Evolutionary conservation across 1,140 invertebrate species (phyloP), one percentile per base, ranked within the genome.

Genomic region (Agrilus planipennis): DNA sequence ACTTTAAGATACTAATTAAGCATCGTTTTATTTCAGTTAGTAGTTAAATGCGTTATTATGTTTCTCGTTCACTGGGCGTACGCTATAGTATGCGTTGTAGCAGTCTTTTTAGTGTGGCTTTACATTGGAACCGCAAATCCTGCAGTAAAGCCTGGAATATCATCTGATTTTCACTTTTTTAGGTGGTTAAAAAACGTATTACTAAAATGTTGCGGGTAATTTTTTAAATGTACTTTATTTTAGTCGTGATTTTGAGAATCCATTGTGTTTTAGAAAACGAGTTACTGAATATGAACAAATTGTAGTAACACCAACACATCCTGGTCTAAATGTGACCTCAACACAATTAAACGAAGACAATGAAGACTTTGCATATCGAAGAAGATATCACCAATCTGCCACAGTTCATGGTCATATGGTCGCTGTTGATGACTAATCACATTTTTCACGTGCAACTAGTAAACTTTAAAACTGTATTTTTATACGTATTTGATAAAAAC

Each of bases 41-140:
- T 81, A n/a, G 61, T 88, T 11, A 95, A 94, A 62, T 53, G 96
- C 2, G 54, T 86, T 4, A 81, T 96, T 38, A 93, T 96, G 87
- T 78, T 95, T 56, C 67, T 90, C 39, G 89, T 95, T 4, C 80
- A 94, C 57, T 95, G 89, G 87, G 76, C 77, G 20, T 94, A 93
- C 62, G 87, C 90, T 20, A 58, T 92, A 17, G 77, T 79, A 15
- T 87, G 85, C 60, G 71, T 94, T 32, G 65, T 76, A 3, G 77
- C 81, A 6, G 75, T 90, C 42, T 80, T 89, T 58, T 62, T 90
- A 18, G 73, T 95, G 29, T 95, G 89, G 79, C 75, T 90, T 51
- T 95, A 96, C 58, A 89, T 96, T 39, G 89, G 89, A 9, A 82
- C 85, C 27, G 86, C 87, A 4, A 95, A 91, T 68, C 90, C 92